A percentile compares a stretch with the other conserved stretches of the same genome.
Conservation (phyloP, 92 coral and sea anemone genomes). For the Zoanthus gigantus region DNA sequence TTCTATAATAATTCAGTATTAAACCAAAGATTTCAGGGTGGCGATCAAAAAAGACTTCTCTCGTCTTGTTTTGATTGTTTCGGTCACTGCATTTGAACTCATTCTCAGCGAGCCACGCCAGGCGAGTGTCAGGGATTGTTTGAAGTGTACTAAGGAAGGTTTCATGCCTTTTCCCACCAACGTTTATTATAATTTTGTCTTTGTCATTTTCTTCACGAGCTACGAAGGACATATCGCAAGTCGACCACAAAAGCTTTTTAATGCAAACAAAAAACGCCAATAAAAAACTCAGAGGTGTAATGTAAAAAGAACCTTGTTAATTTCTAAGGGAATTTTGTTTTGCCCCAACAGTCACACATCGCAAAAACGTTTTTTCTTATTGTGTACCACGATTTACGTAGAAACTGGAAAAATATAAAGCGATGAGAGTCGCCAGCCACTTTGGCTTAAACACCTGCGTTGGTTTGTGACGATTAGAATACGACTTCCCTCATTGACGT, state of each 20-base stretch:
- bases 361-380: background rate
- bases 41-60: conserved; percentile 92
- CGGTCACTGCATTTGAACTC: conserved; percentile 62
- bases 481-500: background rate
- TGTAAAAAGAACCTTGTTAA: background rate
- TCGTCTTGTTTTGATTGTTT: conserved; percentile 49
- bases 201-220: conserved; percentile 70
- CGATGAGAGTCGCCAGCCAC: background rate
- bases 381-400: background rate
- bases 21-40: conserved; percentile 91
- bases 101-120: conserved; percentile 92
- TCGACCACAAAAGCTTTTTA: background rate
- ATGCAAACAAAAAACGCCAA: background rate
- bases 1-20: conserved; percentile 90
- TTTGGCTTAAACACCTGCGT: conserved; percentile 16
- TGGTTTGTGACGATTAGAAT: background rate
- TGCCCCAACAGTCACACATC: background rate
- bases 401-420: background rate
- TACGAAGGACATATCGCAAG: conserved; percentile 52
- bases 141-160: conserved; percentile 87
- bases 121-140: conserved; percentile 93
- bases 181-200: conserved; percentile 86
- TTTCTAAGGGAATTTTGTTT: background rate
- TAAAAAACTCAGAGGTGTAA: background rate
- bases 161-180: conserved; percentile 96